Percentiles rank a stretch among this genome's conserved stretches.
Conservation (phyloP, 1,140 invertebrate genomes). For the Drosophila prosaltans region DNA sequence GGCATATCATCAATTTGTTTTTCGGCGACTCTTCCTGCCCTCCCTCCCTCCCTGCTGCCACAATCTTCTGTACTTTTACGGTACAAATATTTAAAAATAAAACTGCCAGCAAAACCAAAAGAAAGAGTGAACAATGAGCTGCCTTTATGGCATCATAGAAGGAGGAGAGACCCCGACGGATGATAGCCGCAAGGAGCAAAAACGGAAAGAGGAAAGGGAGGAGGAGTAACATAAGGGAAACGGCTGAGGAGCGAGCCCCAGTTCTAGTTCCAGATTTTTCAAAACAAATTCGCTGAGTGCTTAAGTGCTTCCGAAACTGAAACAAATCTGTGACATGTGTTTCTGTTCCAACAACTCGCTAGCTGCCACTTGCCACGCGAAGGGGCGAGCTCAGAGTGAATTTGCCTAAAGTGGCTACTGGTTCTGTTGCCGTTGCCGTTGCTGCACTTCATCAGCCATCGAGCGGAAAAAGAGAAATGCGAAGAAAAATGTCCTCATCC, state of each 20-base stretch:
- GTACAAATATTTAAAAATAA: conserved; percentile 46
- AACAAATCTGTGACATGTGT: conserved; percentile 82
- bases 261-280: conserved; percentile 66
- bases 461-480: conserved; percentile 43
- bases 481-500: conserved; percentile 62
- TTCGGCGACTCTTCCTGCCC: conserved; percentile 35
- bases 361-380: not conserved
- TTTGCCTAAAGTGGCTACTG: conserved; percentile 54
- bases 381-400: conserved; percentile 22
- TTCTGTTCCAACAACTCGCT: conserved; percentile 56
- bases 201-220: not conserved
- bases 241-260: not conserved
- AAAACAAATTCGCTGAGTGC: conserved; percentile 80
- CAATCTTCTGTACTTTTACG: no score
- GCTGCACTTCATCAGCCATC: conserved; percentile 25
- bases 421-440: not conserved
- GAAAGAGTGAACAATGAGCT: conserved; percentile 42
- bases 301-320: conserved; percentile 81
- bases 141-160: conserved; percentile 43
- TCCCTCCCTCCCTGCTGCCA: conserved; percentile 1
- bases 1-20: conserved; percentile 80
- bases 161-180: not conserved
- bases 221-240: no score
- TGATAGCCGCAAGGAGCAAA: no score
- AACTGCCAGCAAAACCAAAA: conserved; percentile 34